These are phyloP conservation scores for Anolis apletophallus DNA, from an alignment of 2,797 vertebrate species.

Conservation along the genomic window DNA sequence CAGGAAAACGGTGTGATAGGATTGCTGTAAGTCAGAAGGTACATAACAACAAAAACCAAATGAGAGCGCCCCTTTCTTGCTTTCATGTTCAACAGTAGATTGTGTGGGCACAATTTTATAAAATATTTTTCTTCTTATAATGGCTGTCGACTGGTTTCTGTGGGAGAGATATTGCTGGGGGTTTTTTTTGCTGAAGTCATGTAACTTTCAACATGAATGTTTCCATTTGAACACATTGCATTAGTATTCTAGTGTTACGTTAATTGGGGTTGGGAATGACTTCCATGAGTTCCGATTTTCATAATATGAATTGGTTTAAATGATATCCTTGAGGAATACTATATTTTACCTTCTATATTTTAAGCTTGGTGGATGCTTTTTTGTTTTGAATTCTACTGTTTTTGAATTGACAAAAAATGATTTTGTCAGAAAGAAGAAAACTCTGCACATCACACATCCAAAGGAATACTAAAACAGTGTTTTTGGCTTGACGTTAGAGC, in stretches of 20 bases:
- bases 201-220: background rate
- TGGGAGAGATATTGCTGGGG: too few relatives aligned
- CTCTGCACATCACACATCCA: conserved; percentile 23
- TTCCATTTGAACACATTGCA: background rate
- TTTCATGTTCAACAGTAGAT: background rate
- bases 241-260: background rate
- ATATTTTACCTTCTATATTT: background rate
- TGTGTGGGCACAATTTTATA: background rate
- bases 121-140: too few relatives aligned
- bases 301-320: background rate
- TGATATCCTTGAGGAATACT: background rate
- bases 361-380: background rate
- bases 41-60: too few relatives aligned
- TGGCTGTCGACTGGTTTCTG: background rate
- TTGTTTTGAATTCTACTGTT: background rate
- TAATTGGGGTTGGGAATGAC: background rate
- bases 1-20: too few relatives aligned
- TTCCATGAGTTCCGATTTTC: background rate
- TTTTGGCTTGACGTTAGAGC: conserved; percentile 54
- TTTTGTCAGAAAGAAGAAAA: background rate
- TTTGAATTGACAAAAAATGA: background rate
- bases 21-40: too few relatives aligned
- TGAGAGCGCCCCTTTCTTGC: background rate
- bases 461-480: conserved; percentile 66
- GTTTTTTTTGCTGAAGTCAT: background rate